Percentiles rank a stretch among this genome's conserved stretches.
phyloP scores from a whole-genome alignment of 2,113 vertebrate species.

The Psittacus erithacus region DNA sequence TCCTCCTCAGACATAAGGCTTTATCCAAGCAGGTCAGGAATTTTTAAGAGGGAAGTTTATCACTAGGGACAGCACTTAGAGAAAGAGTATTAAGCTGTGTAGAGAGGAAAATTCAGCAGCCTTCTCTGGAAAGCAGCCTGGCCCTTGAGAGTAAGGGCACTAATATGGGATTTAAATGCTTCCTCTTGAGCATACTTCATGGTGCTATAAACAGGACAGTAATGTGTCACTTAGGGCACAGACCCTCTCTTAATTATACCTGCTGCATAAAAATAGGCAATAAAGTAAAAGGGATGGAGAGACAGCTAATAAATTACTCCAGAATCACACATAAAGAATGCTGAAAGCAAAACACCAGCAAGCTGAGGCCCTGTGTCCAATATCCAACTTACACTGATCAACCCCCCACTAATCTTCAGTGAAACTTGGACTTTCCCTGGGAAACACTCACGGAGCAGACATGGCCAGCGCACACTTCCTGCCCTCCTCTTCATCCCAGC shows the following conservation, averaged over 20 bases:
- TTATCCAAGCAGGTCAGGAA: not conserved
- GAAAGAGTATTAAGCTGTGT: not conserved
- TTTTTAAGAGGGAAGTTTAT: not conserved
- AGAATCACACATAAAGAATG: not conserved
- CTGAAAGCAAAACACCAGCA: not conserved
- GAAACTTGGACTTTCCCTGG: not conserved
- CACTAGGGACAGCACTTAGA: not conserved
- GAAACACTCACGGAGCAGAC: not conserved
- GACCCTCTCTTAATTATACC: not conserved
- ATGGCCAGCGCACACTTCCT: rapidly evolving
- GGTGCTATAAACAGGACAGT: not conserved
- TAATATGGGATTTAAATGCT: not conserved
- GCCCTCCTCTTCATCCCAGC: not conserved
- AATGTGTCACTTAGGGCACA: not conserved
- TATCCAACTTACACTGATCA: not conserved
- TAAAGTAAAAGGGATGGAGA: not conserved
- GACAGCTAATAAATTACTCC: not conserved
- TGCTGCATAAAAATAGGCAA: not conserved
- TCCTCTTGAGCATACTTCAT: not conserved
- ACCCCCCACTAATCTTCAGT: not conserved
- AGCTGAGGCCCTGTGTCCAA: not conserved
- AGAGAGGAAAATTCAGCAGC: not conserved
- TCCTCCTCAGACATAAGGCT: not conserved
- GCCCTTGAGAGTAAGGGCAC: not conserved
- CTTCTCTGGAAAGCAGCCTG: not conserved